Evolutionary conservation across 1,140 invertebrate species (phyloP).

Genomic region (Pseudomyrmex cubaensis): DNA sequence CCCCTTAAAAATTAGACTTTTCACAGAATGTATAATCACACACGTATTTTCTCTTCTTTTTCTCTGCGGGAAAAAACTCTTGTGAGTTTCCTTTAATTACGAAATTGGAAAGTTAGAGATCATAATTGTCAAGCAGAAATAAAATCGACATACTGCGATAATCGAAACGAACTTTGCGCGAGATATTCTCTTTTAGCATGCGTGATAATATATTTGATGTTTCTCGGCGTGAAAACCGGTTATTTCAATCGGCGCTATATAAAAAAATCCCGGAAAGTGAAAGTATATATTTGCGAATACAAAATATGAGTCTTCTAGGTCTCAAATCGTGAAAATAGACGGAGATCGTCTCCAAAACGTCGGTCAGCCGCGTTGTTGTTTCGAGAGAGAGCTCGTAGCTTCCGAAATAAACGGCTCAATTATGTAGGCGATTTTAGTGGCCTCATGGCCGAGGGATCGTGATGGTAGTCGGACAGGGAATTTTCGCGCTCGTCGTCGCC

Average conservation of each 20-base stretch:
- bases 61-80: too few relatives aligned
- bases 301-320: not conserved
- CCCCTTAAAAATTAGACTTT: too few relatives aligned
- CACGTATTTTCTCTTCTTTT: too few relatives aligned
- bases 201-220: constrained; percentile 2
- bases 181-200: not conserved
- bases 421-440: constrained; percentile 21
- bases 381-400: not conserved
- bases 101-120: not conserved
- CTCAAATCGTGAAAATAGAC: constrained; percentile 12
- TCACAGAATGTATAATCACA: too few relatives aligned
- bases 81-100: not conserved
- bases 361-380: not conserved
- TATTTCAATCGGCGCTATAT: constrained; percentile 26
- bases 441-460: constrained; percentile 10
- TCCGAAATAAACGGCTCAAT: constrained; percentile 45
- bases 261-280: constrained; percentile 29
- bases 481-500: constrained; percentile 54
- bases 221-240: constrained; percentile 32
- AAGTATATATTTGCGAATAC: constrained; percentile 10
- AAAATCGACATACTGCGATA: too few relatives aligned
- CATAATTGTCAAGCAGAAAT: too few relatives aligned
- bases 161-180: not conserved
- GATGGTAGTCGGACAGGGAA: constrained; percentile 39
- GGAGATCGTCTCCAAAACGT: not conserved